phyloP scores from a whole-genome alignment of 2,888 invertebrate species.

The Andrena chrysosceles region DNA sequence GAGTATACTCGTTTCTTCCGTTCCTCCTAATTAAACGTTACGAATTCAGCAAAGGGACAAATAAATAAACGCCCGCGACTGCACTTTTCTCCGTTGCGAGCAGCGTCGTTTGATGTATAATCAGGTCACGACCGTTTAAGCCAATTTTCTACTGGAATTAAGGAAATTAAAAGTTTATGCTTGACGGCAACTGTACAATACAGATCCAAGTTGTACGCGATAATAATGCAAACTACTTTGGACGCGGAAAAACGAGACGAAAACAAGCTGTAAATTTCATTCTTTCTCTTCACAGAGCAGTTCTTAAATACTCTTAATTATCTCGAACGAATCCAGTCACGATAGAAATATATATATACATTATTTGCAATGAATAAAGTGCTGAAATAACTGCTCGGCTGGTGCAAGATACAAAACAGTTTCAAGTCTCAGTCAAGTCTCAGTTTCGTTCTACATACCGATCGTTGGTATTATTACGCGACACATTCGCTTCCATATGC shows the following conservation, averaged over 20 bases:
- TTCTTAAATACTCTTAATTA: background rate
- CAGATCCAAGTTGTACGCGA: background rate
- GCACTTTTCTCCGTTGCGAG: constrained; percentile 26
- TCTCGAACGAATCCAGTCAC: background rate
- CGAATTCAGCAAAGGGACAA: constrained; percentile 20
- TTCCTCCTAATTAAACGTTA: constrained; percentile 26
- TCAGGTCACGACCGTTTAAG: constrained; percentile 17
- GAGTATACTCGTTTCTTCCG: constrained; percentile 6
- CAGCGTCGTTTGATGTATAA: constrained; percentile 29
- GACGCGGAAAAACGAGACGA: background rate
- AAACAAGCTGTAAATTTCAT: background rate
- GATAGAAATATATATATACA: background rate
- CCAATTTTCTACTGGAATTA: constrained; percentile 32
- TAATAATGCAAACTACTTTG: background rate
- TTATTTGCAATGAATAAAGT: background rate
- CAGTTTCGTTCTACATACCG: background rate
- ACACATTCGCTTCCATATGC: background rate
- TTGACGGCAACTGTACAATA: background rate
- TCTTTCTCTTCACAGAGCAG: background rate
- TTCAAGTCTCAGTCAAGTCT: no score
- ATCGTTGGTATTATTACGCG: background rate
- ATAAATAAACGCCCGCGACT: constrained; percentile 25
- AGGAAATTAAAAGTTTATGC: constrained; percentile 30
- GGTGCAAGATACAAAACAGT: background rate
- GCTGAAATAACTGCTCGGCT: background rate